These are phyloP conservation scores for Sarcophaga bullata DNA, from an alignment of 1,140 invertebrate genomes.

Conservation along the genomic window DNA sequence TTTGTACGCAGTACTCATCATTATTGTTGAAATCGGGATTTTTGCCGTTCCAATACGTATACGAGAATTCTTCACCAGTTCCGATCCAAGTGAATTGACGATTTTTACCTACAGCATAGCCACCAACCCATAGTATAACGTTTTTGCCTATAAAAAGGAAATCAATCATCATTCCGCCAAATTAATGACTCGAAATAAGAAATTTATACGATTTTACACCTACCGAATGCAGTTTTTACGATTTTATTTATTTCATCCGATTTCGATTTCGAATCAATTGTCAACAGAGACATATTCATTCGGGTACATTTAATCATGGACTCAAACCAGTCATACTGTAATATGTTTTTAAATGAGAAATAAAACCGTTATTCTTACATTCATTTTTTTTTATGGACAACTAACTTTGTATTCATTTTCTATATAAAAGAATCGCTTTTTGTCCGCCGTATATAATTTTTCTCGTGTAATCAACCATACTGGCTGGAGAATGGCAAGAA, in stretches of 20 bases:
- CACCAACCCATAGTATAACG: neutral
- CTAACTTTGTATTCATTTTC: slow-evolving; percentile 3
- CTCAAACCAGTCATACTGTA: neutral
- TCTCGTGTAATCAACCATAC: neutral
- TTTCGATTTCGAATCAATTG: neutral
- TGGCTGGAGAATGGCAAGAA: neutral
- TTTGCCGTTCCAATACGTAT: neutral
- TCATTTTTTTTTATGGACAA: neutral
- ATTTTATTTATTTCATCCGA: neutral
- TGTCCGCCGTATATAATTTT: neutral
- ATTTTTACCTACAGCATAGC: neutral
- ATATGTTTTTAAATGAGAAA: neutral
- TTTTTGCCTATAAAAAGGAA: neutral
- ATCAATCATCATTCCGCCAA: too few relatives aligned
- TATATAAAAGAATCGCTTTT: neutral
- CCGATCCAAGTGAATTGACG: neutral
- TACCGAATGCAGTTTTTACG: neutral
- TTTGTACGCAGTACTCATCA: neutral
- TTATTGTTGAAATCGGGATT: neutral
- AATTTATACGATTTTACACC: too few relatives aligned
- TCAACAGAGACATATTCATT: neutral
- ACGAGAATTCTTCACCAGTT: neutral
- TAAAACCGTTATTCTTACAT: neutral
- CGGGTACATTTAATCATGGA: neutral
- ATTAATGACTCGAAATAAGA: too few relatives aligned